Base-by-base conservation (phyloP, 2,113 vertebrate species). In the Seriola rivoliana region DNA sequence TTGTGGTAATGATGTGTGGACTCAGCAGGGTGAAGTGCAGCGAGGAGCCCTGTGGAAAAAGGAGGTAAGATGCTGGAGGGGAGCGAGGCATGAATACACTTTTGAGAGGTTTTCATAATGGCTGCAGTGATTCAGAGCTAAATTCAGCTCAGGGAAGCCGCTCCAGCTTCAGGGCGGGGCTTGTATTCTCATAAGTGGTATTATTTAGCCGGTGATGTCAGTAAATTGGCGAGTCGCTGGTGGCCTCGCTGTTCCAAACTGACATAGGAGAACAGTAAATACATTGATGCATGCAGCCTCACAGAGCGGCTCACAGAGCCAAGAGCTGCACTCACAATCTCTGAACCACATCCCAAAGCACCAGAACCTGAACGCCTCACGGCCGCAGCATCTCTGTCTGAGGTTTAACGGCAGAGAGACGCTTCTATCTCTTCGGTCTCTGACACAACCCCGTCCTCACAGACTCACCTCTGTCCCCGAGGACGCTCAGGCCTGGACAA, bases 141-240 rank as follows among this genome's bases (percentile, higher is more conserved):
- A 92, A 92, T 89, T 74, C 80, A 87, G 88, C 88, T 75, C 83
- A 83, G 80, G 74, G 81, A 90, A 88, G 85, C 80, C 36, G 71
- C 69, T 90, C 75, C 87, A 68, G 75, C 84, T 84, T 89, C 74
- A 84, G 82, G 93, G 92, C 87, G 90, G 93, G 86, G 90, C 91
- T 89, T 92, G 78, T 73, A 63, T 85, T 87, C 90, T 87, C 85
- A 78, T 85, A 75, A 91, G 84, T 84, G 73, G 78, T 83, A 88
- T 90, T 87, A 92, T 93, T 89, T 82, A 82, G 78, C 34, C 42
- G 40, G 77, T 95, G 93, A 94, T 93, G 94, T 95, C 94, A 94
- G 83, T 59, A 64, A 88, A 67, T 82, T 90, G 89, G 88, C 88
- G 82, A 71, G 80, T 85, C 50, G 85, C 81, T 87, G 80, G 85